phyloP scores from a whole-genome alignment of 1,140 invertebrate genomes.

The Bombus turneri region DNA sequence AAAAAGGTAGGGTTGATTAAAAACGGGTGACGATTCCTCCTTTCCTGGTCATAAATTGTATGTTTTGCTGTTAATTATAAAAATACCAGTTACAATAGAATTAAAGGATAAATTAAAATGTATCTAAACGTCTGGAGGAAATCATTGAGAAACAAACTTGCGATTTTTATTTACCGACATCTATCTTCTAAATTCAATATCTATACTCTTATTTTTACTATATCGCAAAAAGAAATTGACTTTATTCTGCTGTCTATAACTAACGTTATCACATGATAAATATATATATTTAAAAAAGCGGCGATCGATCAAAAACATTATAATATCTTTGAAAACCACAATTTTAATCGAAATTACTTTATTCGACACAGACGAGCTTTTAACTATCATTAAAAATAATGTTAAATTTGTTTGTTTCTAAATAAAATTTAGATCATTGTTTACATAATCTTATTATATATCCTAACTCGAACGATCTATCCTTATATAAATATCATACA shows the following conservation, averaged over 20 bases:
- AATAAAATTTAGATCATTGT: conserved; percentile 65
- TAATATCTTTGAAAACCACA: background rate
- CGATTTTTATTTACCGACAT: conserved; percentile 4
- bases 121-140: background rate
- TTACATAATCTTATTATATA: conserved; percentile 37
- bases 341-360: conserved; percentile 17
- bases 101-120: conserved; percentile 8
- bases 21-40: background rate
- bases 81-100: conserved; percentile 19
- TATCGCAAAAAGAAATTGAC: conserved; percentile 32
- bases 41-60: conserved; percentile 13
- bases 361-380: conserved; percentile 9
- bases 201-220: conserved; percentile 21
- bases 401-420: conserved; percentile 63
- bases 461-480: background rate
- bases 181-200: conserved; percentile 7
- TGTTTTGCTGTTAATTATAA: conserved; percentile 34
- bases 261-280: conserved; percentile 16
- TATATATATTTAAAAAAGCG: background rate
- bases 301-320: background rate
- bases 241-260: conserved; percentile 10
- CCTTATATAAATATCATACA: background rate
- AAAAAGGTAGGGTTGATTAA: conserved; percentile 1
- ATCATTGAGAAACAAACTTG: conserved; percentile 3
- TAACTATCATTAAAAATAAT: conserved; percentile 45